Conservation (phyloP, 1,140 invertebrate genomes). For the Oryctes rhinoceros region DNA sequence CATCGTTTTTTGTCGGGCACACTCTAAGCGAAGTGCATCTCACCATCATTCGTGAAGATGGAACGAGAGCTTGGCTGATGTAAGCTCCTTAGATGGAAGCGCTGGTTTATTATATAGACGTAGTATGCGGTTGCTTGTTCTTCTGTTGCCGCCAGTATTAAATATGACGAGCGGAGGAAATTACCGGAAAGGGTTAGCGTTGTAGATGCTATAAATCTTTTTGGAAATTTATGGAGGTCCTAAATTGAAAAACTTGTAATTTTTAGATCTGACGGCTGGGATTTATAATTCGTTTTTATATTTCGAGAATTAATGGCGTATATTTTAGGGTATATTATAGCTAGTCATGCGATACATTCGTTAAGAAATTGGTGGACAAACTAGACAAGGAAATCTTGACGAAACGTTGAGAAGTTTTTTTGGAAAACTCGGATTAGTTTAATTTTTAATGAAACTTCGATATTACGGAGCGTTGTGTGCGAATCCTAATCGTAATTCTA, state of each 20-base stretch:
- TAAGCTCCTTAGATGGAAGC: no score
- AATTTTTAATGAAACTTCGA: no score
- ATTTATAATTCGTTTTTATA: neutral
- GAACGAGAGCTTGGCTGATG: neutral
- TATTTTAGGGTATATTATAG: neutral
- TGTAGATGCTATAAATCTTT: neutral
- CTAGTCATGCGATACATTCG: neutral
- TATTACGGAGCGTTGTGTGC: no score
- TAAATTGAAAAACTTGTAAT: conserved; percentile 6
- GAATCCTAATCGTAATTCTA: no score
- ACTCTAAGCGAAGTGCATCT: neutral
- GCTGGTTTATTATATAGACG: neutral
- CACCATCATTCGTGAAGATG: neutral
- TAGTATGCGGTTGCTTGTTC: neutral
- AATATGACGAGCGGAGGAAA: neutral
- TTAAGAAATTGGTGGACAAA: neutral
- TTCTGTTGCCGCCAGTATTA: neutral
- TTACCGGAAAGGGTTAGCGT: conserved; percentile 6
- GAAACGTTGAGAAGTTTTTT: no score
- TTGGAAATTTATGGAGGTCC: neutral
- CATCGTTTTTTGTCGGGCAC: neutral
- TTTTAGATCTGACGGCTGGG: neutral
- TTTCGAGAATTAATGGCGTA: neutral
- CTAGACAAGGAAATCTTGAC: neutral
- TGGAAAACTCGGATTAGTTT: no score